phyloP scores from a whole-genome alignment of 2,888 invertebrate species.

The Yponomeuta sedellus region DNA sequence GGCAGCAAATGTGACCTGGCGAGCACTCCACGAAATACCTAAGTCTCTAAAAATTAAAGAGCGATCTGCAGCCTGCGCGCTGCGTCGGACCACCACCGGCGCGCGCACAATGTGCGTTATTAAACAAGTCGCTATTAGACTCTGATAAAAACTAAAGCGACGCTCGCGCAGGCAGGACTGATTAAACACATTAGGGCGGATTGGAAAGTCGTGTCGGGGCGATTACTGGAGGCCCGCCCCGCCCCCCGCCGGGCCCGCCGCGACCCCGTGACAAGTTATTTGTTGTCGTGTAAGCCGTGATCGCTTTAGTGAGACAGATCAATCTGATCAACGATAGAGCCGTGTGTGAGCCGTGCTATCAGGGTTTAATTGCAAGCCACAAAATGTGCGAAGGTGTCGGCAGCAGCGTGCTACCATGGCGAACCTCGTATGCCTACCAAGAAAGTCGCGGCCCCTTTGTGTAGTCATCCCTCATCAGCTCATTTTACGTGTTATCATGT shows the following conservation, averaged over 20 bases:
- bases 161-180: conserved; percentile 16
- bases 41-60: background rate
- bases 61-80: background rate
- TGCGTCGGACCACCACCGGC: conserved; percentile 15
- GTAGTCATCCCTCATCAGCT: too few relatives aligned
- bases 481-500: too few relatives aligned
- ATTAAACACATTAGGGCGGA: conserved; percentile 19
- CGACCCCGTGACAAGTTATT: background rate
- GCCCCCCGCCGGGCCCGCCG: conserved; percentile 1
- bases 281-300: background rate
- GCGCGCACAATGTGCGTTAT: conserved; percentile 9
- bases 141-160: conserved; percentile 13
- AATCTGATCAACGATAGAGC: background rate
- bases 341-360: background rate
- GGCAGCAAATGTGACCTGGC: background rate
- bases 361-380: background rate
- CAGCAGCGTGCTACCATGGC: too few relatives aligned
- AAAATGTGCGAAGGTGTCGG: background rate
- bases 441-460: too few relatives aligned
- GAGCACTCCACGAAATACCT: background rate
- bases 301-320: conserved; percentile 2
- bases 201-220: conserved; percentile 24
- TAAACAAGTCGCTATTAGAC: conserved; percentile 13
- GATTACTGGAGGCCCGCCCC: conserved; percentile 14
- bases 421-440: too few relatives aligned